phyloP scores from a whole-genome alignment of 2,888 invertebrate species.

The Meghimatium bilineatum region DNA sequence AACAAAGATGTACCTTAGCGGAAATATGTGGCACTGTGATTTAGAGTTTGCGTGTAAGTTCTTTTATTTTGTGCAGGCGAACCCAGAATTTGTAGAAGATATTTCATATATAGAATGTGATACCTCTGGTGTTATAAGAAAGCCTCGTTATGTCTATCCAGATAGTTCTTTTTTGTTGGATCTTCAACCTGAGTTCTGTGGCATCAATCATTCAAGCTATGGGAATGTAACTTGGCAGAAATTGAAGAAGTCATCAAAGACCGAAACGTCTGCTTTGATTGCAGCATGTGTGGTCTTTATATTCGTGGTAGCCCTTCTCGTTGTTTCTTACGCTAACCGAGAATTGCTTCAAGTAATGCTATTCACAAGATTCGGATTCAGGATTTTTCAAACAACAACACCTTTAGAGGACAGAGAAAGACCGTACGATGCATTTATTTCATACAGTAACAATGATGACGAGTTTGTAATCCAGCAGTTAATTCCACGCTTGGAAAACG shows the following conservation, averaged over 20 bases:
- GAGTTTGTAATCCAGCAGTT: slow-evolving; percentile 90
- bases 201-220: slow-evolving; percentile 33
- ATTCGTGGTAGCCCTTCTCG: slow-evolving; percentile 33
- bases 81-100: slow-evolving; percentile 33
- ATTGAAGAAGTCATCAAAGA: not conserved
- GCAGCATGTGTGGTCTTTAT: slow-evolving; percentile 46
- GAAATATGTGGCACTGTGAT: slow-evolving; percentile 53
- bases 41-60: slow-evolving; percentile 51
- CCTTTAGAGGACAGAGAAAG: slow-evolving; percentile 50
- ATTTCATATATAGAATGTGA: slow-evolving; percentile 18
- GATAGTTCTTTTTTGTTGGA: slow-evolving; percentile 9
- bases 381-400: slow-evolving; percentile 49
- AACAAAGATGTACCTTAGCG: slow-evolving; percentile 29
- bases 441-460: slow-evolving; percentile 86
- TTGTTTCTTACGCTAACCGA: slow-evolving; percentile 49
- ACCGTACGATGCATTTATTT: slow-evolving; percentile 90
- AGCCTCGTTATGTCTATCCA: not conserved
- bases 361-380: slow-evolving; percentile 54
- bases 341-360: slow-evolving; percentile 51
- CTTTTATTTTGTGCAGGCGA: slow-evolving; percentile 35
- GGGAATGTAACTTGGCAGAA: slow-evolving; percentile 26
- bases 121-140: not conserved
- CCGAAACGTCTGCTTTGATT: slow-evolving; percentile 43
- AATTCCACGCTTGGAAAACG: slow-evolving; percentile 88
- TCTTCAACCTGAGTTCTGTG: slow-evolving; percentile 32